These are phyloP conservation scores for Pentamera pediparva DNA, from an alignment of 53 echinoderm and acorn worm species.

Conservation along the genomic window DNA sequence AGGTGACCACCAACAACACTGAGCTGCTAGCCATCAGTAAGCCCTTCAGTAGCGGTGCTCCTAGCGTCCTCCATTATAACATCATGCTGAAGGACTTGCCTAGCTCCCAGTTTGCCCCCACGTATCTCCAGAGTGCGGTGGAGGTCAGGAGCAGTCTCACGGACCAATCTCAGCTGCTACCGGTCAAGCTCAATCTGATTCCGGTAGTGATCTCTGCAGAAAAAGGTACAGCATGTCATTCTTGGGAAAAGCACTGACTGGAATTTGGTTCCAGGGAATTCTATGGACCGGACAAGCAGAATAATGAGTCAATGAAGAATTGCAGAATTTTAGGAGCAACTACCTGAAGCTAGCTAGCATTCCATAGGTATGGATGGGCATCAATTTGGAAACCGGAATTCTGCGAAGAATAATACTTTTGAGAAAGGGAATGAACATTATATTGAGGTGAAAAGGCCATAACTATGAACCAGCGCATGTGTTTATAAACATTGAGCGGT, in stretches of 20 bases:
- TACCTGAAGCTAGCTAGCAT: too few species aligned
- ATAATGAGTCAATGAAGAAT: too few species aligned
- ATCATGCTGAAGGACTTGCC: constrained; percentile 44
- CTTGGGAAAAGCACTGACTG: neutral
- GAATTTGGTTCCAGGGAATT: too few species aligned
- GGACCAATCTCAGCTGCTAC: constrained; percentile 54
- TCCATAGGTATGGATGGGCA: too few species aligned
- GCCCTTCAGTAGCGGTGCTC: constrained; percentile 29
- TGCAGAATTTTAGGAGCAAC: too few species aligned
- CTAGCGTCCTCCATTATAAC: constrained; percentile 18
- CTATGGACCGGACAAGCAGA: too few species aligned
- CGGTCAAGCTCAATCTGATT: constrained; percentile 70
- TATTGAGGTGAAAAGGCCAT: too few species aligned
- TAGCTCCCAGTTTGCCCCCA: constrained; percentile 50
- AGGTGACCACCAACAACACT: constrained; percentile 67
- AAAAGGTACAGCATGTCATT: neutral
- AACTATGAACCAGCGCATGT: too few species aligned
- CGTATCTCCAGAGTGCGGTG: constrained; percentile 35
- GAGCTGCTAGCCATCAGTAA: constrained; percentile 60
- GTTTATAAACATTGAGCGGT: too few species aligned
- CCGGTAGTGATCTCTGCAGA: constrained; percentile 5
- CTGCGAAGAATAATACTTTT: too few species aligned
- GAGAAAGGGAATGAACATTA: too few species aligned
- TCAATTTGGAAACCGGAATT: too few species aligned
- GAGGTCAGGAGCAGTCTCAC: constrained; percentile 69